Base-by-base conservation (phyloP, 2,888 invertebrate species). In the Lasioglossum marginatum region DNA sequence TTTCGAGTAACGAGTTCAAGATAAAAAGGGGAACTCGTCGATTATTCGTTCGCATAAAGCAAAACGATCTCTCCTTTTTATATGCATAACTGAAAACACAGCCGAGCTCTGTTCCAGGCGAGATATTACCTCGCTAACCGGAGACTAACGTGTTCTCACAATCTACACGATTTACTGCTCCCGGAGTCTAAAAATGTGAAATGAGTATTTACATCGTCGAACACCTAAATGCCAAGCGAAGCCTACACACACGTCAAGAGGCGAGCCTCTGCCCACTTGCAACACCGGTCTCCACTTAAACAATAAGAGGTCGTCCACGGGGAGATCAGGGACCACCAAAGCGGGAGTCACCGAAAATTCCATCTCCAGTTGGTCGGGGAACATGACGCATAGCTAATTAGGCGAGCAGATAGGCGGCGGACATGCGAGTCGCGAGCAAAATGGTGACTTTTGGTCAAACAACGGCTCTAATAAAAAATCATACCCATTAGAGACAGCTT, bases 371-470 rank as follows among this genome's bases (percentile, higher is more conserved):
- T 34, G 66, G 16, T 48, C 48, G 45, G 48, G 66, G 19, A 40
- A 74, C 66, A 16, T 48, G 66, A 72, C 77, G 27, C 73, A 19
- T 31, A 27, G 40, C 72, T 74, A 84, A 85, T 83, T 82, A 82
- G 40, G 19, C 75, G 52, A 71, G 57, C 70, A 34, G 77, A 81
- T 40, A 57, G 23, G n/a, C 66, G 37, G 19, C 23, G 34, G 60
- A 57, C 83, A 82, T 82, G 83, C 82, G 74, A 82, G 23, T 27
- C n/a, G 16, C 43, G 27, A 37, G 19, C 82, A 63, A 77, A 1
- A 82, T 60, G 82, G 73, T 71, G 23, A 10, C 52, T 45, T 37
- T 78, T 0, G 12, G 4, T 12, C 60, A 60, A 60, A 60, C 60
- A 60, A 8, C 60, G 27, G 60, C 14, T 60, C 14, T 14, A 4